These are phyloP conservation scores for Trissoscelio sp. DNA, from an alignment of 2,888 invertebrate genomes.

Conservation along the genomic window DNA sequence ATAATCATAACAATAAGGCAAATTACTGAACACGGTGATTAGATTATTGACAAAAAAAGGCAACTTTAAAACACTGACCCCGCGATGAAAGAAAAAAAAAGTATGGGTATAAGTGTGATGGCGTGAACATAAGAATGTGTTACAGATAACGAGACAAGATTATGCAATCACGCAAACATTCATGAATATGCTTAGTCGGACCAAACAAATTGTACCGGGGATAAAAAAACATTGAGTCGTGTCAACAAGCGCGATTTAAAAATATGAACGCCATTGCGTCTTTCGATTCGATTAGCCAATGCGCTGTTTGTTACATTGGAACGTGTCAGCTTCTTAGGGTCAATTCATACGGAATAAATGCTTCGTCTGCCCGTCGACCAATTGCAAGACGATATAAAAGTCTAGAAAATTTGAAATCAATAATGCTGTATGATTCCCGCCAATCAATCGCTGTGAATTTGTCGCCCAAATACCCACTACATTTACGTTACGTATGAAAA, in stretches of 20 bases:
- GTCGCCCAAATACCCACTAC: constrained; percentile 20
- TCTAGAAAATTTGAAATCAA: constrained; percentile 37
- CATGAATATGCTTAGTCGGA: constrained; percentile 11
- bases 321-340: constrained; percentile 39
- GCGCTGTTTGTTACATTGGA: constrained; percentile 14
- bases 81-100: constrained; percentile 21
- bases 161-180: constrained; percentile 45
- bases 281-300: constrained; percentile 27
- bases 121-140: constrained; percentile 34
- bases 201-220: constrained; percentile 15
- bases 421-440: background rate
- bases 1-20: constrained; percentile 63
- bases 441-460: constrained; percentile 21
- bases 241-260: constrained; percentile 43
- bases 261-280: constrained; percentile 34
- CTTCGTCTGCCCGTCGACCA: constrained; percentile 24
- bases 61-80: constrained; percentile 58
- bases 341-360: constrained; percentile 61
- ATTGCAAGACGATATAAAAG: constrained; percentile 11
- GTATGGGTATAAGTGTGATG: constrained; percentile 16
- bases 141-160: constrained; percentile 54
- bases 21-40: constrained; percentile 57
- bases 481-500: constrained; percentile 52
- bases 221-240: constrained; percentile 23
- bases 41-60: constrained; percentile 63